Percentiles rank a stretch among this genome's conserved stretches.
These are phyloP conservation scores for Ameiurus melas DNA, from an alignment of 2,113 vertebrate genomes.

Conservation along the genomic window DNA sequence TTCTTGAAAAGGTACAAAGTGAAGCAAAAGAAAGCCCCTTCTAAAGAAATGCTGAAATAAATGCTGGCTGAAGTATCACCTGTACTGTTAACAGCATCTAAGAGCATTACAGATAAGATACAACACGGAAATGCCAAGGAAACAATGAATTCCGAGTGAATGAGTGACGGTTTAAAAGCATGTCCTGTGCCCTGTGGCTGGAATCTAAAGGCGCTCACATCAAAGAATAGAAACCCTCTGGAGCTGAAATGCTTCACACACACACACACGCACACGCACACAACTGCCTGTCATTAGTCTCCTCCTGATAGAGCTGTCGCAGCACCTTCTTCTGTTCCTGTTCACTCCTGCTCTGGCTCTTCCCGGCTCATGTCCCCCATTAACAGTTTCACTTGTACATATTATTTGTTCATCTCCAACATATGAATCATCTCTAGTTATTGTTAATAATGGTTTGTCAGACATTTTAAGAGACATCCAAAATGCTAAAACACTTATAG, in stretches of 20 bases:
- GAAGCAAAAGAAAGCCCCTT: background rate
- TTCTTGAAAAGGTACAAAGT: background rate
- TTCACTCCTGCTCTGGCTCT: background rate
- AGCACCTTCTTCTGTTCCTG: background rate
- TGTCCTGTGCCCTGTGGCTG: conserved; percentile 55
- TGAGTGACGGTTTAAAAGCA: conserved; percentile 68
- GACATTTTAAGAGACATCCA: background rate
- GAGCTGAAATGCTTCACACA: conserved; percentile 28
- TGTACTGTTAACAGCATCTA: background rate
- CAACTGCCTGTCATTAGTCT: conserved; percentile 24
- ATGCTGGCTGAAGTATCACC: background rate
- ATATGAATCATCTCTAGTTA: background rate
- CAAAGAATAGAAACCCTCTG: conserved; percentile 41
- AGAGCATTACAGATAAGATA: conserved; percentile 31
- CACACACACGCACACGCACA: conserved; percentile 27
- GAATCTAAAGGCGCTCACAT: conserved; percentile 49
- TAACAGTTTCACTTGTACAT: background rate
- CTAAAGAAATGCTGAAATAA: background rate
- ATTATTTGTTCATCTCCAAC: background rate
- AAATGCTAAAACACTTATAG: background rate
- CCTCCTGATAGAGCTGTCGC: background rate
- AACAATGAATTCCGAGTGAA: conserved; percentile 60
- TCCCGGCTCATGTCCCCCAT: background rate
- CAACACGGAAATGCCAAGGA: conserved; percentile 46
- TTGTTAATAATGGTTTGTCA: background rate